A percentile compares a stretch with the other conserved stretches of the same genome.
phyloP scores from a whole-genome alignment of 2,797 vertebrate species.

The Antrozous pallidus region DNA sequence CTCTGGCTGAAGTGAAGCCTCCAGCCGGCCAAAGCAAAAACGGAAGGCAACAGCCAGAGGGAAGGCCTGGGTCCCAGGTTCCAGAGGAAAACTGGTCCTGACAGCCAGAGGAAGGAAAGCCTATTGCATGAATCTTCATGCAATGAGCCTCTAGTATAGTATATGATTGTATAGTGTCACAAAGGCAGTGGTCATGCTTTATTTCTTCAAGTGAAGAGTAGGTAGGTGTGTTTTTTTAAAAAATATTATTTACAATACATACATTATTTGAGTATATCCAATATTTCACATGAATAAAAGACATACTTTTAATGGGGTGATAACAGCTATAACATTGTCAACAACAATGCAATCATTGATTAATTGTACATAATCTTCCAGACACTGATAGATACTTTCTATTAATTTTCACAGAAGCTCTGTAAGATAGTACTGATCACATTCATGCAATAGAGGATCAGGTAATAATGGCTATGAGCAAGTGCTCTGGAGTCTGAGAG shows the following conservation, averaged over 20 bases:
- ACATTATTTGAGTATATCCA: neutral
- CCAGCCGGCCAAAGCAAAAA: too few relatives aligned
- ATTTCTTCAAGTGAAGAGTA: neutral
- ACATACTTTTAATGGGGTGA: neutral
- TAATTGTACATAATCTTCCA: neutral
- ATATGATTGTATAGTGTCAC: neutral
- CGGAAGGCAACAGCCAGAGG: too few relatives aligned
- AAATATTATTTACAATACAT: neutral
- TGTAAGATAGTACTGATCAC: neutral
- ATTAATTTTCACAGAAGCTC: neutral
- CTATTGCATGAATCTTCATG: too few relatives aligned
- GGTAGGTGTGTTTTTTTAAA: neutral
- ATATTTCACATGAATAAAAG: neutral
- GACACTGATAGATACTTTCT: neutral
- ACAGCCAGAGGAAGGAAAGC: too few relatives aligned
- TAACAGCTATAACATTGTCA: neutral
- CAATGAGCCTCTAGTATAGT: too few relatives aligned
- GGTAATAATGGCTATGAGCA: neutral
- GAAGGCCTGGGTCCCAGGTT: too few relatives aligned
- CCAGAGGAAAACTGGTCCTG: too few relatives aligned
- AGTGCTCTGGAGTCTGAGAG: neutral
- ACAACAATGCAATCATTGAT: neutral
- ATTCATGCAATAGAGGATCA: neutral
- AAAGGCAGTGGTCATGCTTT: neutral
- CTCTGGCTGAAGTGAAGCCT: too few relatives aligned